These are phyloP conservation scores for Stenichneumon culpator DNA, from an alignment of 2,888 invertebrate genomes.

Conservation along the genomic window DNA sequence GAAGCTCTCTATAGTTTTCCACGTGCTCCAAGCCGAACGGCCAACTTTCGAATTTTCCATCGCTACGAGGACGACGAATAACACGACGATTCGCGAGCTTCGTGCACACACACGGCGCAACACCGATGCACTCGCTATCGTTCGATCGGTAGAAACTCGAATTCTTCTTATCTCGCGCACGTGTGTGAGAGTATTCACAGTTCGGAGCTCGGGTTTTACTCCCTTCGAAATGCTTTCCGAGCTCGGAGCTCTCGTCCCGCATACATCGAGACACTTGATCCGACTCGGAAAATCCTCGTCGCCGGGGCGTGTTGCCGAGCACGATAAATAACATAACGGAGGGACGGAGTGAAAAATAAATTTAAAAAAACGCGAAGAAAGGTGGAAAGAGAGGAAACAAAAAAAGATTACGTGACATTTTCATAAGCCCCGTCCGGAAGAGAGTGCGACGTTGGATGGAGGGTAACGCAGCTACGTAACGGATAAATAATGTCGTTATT, in stretches of 20 bases:
- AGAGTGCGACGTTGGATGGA: not conserved
- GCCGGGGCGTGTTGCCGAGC: conserved; percentile 25
- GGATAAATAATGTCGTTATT: not conserved
- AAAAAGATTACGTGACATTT: conserved; percentile 46
- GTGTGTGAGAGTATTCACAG: conserved; percentile 15
- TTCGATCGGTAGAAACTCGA: not conserved
- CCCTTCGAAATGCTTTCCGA: conserved; percentile 4
- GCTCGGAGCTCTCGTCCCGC: not conserved
- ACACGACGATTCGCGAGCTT: conserved; percentile 23
- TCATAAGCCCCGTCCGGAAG: conserved; percentile 21
- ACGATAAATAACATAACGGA: conserved; percentile 48
- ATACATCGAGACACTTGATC: conserved; percentile 19
- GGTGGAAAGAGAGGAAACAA: conserved; percentile 7
- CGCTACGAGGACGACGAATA: conserved; percentile 21
- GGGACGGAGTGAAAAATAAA: conserved; percentile 27
- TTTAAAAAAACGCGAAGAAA: conserved; percentile 13
- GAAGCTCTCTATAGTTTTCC: conserved; percentile 23
- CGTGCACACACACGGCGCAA: not conserved
- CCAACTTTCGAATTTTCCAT: conserved; percentile 49
- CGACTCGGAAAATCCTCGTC: conserved; percentile 45
- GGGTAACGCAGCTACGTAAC: not conserved
- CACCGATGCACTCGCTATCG: not conserved
- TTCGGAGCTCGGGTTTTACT: conserved; percentile 32
- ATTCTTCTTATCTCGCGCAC: conserved; percentile 38
- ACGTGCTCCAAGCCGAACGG: conserved; percentile 23